phyloP scores from a whole-genome alignment of 2,888 invertebrate genomes.

The Dorcus hopei region DNA sequence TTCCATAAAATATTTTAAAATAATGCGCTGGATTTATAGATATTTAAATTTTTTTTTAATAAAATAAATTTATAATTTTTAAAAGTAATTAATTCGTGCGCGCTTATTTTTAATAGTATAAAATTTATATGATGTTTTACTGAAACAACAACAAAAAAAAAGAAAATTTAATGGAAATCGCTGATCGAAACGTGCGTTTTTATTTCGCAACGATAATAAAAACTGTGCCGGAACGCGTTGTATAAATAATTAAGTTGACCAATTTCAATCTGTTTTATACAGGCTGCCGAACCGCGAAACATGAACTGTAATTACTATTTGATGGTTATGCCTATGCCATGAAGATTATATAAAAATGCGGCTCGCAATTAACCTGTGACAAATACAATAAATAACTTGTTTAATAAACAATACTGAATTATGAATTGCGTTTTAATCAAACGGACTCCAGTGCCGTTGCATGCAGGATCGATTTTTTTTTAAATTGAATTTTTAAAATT shows the following conservation, averaged over 20 bases:
- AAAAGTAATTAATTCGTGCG: not conserved
- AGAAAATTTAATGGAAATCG: conserved; percentile 13
- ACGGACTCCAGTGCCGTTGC: no score
- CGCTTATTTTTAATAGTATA: not conserved
- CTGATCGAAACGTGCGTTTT: conserved; percentile 13
- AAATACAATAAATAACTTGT: conserved; percentile 8
- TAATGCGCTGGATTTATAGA: no score
- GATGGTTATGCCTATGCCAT: conserved; percentile 14
- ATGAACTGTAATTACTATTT: conserved; percentile 22
- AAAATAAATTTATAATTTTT: not conserved
- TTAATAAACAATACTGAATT: conserved; percentile 5
- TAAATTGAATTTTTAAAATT: no score
- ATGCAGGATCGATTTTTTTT: no score
- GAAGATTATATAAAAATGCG: conserved; percentile 5
- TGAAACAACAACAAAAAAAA: not conserved
- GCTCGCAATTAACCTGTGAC: conserved; percentile 6
- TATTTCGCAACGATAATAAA: conserved; percentile 6
- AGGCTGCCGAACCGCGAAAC: conserved; percentile 19
- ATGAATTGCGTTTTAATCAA: not conserved
- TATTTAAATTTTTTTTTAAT: not conserved
- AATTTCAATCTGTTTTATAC: conserved; percentile 26
- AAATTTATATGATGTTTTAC: not conserved
- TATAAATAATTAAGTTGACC: conserved; percentile 29
- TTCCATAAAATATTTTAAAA: no score
- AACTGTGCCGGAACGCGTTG: conserved; percentile 2